phyloP scores from a whole-genome alignment of 1,140 invertebrate species.

The Oreohelix idahoensis region DNA sequence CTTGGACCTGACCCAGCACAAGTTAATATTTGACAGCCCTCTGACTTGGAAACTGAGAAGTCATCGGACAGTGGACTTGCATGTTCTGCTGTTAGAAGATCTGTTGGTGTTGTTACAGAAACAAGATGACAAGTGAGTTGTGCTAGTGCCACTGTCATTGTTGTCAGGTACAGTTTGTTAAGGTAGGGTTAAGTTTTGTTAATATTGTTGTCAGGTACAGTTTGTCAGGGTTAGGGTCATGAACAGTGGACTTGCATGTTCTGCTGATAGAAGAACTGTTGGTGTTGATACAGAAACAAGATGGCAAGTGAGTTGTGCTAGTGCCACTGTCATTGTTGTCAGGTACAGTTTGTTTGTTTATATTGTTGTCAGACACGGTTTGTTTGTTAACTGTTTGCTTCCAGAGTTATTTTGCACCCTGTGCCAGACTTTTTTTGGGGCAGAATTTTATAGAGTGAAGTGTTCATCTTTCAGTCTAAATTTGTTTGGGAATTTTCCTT shows the following conservation, averaged over 20 bases:
- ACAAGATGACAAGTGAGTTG: constrained; percentile 87
- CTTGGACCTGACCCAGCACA: constrained; percentile 86
- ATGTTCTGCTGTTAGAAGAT: constrained; percentile 89
- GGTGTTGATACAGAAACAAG: constrained; percentile 89
- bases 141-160: not conserved
- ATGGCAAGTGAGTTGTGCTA: constrained; percentile 83
- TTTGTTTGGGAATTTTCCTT: too few relatives aligned
- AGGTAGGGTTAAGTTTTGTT: too few relatives aligned
- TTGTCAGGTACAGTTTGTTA: not conserved
- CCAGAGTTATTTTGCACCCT: too few relatives aligned
- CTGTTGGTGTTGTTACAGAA: constrained; percentile 90
- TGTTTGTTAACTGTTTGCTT: not conserved
- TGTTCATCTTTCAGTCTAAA: too few relatives aligned
- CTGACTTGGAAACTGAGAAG: constrained; percentile 83
- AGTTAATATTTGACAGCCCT: constrained; percentile 87
- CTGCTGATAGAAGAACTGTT: constrained; percentile 90
- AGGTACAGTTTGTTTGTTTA: too few relatives aligned
- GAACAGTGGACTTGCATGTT: constrained; percentile 87
- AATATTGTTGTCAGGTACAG: not conserved
- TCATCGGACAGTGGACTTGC: constrained; percentile 84
- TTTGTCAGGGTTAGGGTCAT: constrained; percentile 58
- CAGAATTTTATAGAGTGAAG: too few relatives aligned
- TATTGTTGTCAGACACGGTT: not conserved
- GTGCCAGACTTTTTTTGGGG: too few relatives aligned
- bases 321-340: not conserved